These are phyloP conservation scores for Graphium colonna DNA, from an alignment of 2,888 invertebrate genomes.

Conservation along the genomic window DNA sequence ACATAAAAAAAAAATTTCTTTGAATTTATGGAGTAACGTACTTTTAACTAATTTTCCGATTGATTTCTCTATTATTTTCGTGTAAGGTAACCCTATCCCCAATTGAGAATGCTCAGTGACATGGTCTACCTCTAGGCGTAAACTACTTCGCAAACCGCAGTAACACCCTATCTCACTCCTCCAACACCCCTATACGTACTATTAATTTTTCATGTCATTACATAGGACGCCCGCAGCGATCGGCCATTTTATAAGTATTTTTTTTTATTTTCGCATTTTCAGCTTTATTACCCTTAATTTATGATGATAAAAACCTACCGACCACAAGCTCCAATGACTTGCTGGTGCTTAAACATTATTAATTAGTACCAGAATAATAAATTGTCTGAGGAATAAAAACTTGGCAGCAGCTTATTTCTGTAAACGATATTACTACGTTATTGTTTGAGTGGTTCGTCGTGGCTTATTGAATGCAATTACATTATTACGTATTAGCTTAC, in stretches of 20 bases:
- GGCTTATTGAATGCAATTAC: too few relatives aligned
- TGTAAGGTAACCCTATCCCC: slow-evolving; percentile 10
- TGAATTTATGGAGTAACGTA: too few relatives aligned
- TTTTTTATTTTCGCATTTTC: not conserved
- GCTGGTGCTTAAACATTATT: too few relatives aligned
- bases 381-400: too few relatives aligned
- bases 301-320: not conserved
- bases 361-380: not conserved
- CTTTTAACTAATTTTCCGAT: too few relatives aligned
- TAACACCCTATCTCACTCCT: not conserved
- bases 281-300: not conserved
- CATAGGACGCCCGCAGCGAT: not conserved
- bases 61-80: slow-evolving; percentile 9
- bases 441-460: too few relatives aligned
- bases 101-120: slow-evolving; percentile 18
- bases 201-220: not conserved
- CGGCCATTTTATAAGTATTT: not conserved
- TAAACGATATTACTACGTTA: not conserved
- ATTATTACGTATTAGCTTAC: too few relatives aligned
- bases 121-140: slow-evolving; percentile 11
- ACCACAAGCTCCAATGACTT: not conserved
- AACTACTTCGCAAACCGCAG: too few relatives aligned
- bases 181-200: not conserved
- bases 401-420: too few relatives aligned
- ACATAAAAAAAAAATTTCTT: too few relatives aligned